Evolutionary conservation across 2,797 vertebrate species (phyloP).

Genomic region (Coreius guichenoti): DNA sequence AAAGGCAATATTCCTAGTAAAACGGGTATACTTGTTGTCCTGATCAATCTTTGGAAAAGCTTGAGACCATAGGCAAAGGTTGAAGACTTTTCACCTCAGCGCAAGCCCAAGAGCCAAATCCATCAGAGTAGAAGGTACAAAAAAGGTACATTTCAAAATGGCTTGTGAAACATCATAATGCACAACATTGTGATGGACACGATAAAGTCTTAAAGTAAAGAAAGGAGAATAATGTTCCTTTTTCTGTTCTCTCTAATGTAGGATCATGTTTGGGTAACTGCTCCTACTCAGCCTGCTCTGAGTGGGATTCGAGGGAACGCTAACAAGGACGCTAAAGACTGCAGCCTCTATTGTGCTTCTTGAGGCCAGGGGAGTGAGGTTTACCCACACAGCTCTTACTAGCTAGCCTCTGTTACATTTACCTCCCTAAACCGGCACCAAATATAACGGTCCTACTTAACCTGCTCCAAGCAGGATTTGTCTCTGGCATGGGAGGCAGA

Average conservation of each 20-base stretch:
- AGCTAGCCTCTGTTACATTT: neutral
- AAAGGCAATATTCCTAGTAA: constrained; percentile 79
- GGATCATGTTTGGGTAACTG: neutral
- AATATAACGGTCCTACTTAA: neutral
- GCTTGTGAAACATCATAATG: constrained; percentile 28
- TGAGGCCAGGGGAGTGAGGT: neutral
- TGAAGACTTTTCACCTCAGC: constrained; percentile 68
- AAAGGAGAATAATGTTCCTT: neutral
- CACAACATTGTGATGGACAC: constrained; percentile 44
- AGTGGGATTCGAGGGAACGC: neutral
- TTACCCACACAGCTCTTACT: neutral
- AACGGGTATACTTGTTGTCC: constrained; percentile 54
- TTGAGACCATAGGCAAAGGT: constrained; percentile 74
- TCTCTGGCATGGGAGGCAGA: neutral
- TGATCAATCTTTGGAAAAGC: constrained; percentile 64
- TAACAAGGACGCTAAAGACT: neutral
- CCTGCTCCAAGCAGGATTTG: neutral
- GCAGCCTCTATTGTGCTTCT: neutral
- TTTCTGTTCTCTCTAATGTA: constrained; percentile 12
- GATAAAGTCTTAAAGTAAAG: constrained; percentile 15
- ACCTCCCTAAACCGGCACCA: neutral
- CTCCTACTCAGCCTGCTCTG: neutral
- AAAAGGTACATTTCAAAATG: constrained; percentile 54
- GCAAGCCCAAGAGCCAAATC: constrained; percentile 69
- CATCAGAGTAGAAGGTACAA: constrained; percentile 51